Base-by-base conservation (phyloP, 2,113 vertebrate species). In the Cavia porcellus region DNA sequence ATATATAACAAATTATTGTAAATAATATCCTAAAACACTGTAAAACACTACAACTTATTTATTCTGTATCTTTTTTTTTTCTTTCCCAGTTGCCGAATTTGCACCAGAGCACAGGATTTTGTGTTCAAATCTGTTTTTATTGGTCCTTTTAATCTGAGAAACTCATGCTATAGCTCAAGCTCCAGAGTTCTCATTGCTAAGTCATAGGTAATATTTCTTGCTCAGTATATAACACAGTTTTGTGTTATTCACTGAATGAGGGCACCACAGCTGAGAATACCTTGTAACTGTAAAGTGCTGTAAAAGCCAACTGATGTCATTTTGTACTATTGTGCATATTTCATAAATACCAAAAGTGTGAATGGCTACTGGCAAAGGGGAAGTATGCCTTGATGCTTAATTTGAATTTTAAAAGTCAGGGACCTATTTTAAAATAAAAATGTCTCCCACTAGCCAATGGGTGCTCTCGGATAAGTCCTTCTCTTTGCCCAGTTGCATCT, bases 11-110 rank as follows among this genome's bases (percentile, higher is more conserved):
- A 55, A 17, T 66, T n/a, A n/a, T 32, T 35, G 2, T 77, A 64
- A 57, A 9, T 32, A 14, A 15, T n/a, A n/a, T 24, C 35, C 3
- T 55, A 10, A 7, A 2, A 2, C 2, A 0, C 2, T 35, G 38
- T 6, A 3, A 11, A 64, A 64, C 22, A 55, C 28, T 84, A 66
- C 2, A 75, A 84, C 24, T 42, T 24, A 59, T 55, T 30, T 4
- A 8, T 72, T 30, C n/a, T 66, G 3, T 24, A 45, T 64, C 3
- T 28, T 28, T 30, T 32, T 30, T 32, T 25, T 72, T 61, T 30
- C 66, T 47, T 72, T 42, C 62, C 38, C 9, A 83, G 9, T 35
- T 35, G 50, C 7, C 1, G 15, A 8, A 35, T 89, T 59, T 52
- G 57, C 42, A 55, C 0, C 4, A n/a, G 28, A 20, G 50, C 9